These are phyloP conservation scores for Hypomesus transpacificus DNA, from an alignment of 2,113 vertebrate species.

Conservation along the genomic window DNA sequence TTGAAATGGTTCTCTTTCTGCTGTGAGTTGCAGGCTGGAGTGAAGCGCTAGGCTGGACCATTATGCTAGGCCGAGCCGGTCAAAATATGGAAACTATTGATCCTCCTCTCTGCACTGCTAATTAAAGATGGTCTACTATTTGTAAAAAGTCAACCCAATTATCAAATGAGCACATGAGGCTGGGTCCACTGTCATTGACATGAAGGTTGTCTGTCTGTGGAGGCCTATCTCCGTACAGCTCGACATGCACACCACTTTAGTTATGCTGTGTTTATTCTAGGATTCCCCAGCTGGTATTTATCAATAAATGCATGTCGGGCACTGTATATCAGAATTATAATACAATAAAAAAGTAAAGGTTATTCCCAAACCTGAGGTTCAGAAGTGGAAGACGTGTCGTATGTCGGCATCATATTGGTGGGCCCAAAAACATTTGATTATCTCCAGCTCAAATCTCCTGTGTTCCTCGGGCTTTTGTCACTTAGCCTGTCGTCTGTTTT, in stretches of 20 bases:
- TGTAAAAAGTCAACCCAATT: constrained; percentile 66
- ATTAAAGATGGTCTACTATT: constrained; percentile 65
- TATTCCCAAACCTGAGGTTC: too few species aligned
- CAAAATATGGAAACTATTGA: constrained; percentile 67
- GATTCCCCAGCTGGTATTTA: not conserved
- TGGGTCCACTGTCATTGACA: constrained; percentile 36
- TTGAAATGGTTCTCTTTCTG: constrained; percentile 35
- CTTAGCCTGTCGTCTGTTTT: not conserved
- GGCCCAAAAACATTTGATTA: too few species aligned
- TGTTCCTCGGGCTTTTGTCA: too few species aligned
- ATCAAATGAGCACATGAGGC: constrained; percentile 63
- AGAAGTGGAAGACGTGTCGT: too few species aligned
- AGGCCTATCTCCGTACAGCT: constrained; percentile 3
- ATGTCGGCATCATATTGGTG: too few species aligned
- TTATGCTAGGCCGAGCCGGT: constrained; percentile 46
- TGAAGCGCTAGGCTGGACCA: constrained; percentile 45
- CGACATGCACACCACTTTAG: not conserved
- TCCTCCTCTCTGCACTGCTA: constrained; percentile 51
- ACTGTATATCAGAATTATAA: too few species aligned
- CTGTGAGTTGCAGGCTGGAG: constrained; percentile 48
- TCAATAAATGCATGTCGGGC: too few species aligned
- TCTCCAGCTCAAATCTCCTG: too few species aligned
- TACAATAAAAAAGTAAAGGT: too few species aligned
- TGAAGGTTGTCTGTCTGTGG: constrained; percentile 43
- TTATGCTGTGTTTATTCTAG: not conserved